Conservation (phyloP, 1,140 invertebrate species). For the Uloborus diversus region DNA sequence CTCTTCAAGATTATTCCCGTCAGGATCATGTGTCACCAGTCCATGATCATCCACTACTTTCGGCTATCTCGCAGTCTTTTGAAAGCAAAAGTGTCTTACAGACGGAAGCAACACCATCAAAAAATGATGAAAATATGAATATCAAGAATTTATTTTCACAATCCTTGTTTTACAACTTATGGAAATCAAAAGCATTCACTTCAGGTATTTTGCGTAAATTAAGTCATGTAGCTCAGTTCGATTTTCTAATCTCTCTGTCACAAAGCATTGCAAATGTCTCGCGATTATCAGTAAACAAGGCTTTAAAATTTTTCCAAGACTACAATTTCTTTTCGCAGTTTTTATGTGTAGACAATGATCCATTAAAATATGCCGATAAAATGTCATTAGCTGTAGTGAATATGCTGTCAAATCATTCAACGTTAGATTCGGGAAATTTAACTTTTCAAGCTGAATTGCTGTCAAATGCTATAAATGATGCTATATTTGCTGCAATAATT, state of each 20-base stretch:
- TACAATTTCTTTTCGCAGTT: conserved; percentile 2
- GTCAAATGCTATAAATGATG: conserved; percentile 36
- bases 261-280: conserved; percentile 20
- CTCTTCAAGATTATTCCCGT: too few relatives aligned
- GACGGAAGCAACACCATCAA: background rate
- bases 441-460: conserved; percentile 19
- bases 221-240: background rate
- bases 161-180: conserved; percentile 19
- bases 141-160: conserved; percentile 13
- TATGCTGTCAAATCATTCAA: conserved; percentile 18
- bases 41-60: too few relatives aligned
- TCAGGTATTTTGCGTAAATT: background rate
- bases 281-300: conserved; percentile 10
- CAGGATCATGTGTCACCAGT: too few relatives aligned
- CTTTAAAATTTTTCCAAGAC: conserved; percentile 13
- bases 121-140: background rate
- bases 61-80: too few relatives aligned
- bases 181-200: conserved; percentile 8
- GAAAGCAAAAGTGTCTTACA: too few relatives aligned
- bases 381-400: conserved; percentile 9
- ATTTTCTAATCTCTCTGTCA: background rate
- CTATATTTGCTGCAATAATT: too few relatives aligned
- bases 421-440: conserved; percentile 2
- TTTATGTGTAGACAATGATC: background rate
- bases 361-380: background rate